Evolutionary conservation across 2,888 invertebrate genomes (phyloP).

Genomic region (Cataglyphis livida): DNA sequence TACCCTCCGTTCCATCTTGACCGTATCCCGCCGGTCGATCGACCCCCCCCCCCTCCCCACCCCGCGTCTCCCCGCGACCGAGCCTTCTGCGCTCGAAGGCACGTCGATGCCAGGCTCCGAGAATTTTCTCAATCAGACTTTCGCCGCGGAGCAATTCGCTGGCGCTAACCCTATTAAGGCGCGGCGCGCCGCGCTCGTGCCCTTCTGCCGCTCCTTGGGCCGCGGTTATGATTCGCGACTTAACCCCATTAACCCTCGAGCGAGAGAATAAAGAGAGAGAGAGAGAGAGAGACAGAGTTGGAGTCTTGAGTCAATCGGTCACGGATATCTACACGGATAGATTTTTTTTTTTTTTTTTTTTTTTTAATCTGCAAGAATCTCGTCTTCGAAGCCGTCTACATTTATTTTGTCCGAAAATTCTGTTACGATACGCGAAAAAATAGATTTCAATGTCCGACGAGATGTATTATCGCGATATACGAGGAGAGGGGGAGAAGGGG

Average conservation of each 20-base stretch:
- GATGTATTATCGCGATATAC: constrained; percentile 10
- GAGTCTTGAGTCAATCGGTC: not conserved
- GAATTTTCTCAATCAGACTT: constrained; percentile 84
- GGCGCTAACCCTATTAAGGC: constrained; percentile 82
- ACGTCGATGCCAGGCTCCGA: constrained; percentile 59
- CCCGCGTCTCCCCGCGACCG: not conserved
- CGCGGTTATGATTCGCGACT: constrained; percentile 53
- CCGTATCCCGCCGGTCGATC: constrained; percentile 24
- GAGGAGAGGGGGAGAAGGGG: no score
- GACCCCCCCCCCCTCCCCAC: not conserved
- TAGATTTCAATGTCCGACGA: not conserved
- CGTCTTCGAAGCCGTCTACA: not conserved
- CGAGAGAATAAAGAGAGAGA: constrained; percentile 12
- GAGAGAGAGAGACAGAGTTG: no score
- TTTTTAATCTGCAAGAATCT: not conserved
- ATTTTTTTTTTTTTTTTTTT: not conserved
- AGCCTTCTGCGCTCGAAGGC: constrained; percentile 40
- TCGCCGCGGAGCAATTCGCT: constrained; percentile 82
- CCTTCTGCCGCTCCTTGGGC: constrained; percentile 55
- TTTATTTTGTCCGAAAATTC: not conserved
- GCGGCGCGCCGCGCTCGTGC: constrained; percentile 59
- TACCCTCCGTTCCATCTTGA: constrained; percentile 13
- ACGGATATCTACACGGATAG: not conserved
- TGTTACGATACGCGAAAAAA: not conserved
- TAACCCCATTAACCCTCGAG: constrained; percentile 57